Evolutionary conservation across 2,113 vertebrate species (phyloP), one percentile per base, ranked within the genome.

Genomic region (Reinhardtius hippoglossoides): DNA sequence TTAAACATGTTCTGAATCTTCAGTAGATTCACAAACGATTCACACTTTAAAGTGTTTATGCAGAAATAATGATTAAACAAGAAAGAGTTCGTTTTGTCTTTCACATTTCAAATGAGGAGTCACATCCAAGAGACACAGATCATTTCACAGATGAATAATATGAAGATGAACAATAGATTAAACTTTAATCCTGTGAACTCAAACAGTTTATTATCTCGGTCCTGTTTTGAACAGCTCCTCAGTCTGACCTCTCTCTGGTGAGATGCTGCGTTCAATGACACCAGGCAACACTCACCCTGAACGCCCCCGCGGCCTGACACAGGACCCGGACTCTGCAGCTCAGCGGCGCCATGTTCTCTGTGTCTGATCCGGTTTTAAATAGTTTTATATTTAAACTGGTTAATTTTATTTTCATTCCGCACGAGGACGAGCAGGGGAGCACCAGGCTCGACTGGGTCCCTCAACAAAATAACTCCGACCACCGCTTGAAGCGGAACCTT

Each of bases 381-480:
- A 69, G 37, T 1, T 42, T 20, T 31, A 3, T 23, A 16, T 20
- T 26, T n/a, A 0, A 37, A 5, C 46, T 0, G 5, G 48, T 15
- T 5, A 15, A 70, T 4, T 59, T 26, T 2, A 70, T 4, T 59
- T 26, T 2, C 4, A 3, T 50, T 5, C 35, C 18, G 2, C 35
- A n/a, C 3, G 0, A 12, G 12, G 1, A 3, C 0, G 0, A 15
- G 3, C 10, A 8, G 2, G 6, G 6, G 16, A 48, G 16, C 56
- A 72, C 60, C 40, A 10, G 40, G 40, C 40, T 42, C 40, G 40
- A 3, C 40, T 3, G 40, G 40, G 10, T 79, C 76, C 88, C 23
- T 74, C 85, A 71, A 67, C 81, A 93, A 94, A 95, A 94, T 82
- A 94, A 78, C 23, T 88, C 94, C 93, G 92, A 44, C 26, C 2